Evolutionary conservation across 1,140 invertebrate species (phyloP).

Genomic region (Camponotus pennsylvanicus): DNA sequence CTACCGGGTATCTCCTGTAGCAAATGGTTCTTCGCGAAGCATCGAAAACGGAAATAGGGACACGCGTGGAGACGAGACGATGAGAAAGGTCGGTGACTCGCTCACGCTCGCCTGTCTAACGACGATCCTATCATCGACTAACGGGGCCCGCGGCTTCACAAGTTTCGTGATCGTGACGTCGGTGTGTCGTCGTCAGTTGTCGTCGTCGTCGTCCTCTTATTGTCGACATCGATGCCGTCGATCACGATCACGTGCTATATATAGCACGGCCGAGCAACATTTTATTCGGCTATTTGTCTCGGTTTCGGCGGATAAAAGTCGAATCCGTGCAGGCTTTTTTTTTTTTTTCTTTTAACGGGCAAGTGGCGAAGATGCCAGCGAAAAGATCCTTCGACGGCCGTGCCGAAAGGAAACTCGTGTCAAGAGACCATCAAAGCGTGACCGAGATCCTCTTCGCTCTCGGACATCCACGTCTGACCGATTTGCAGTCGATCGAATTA

Average conservation of each 20-base stretch:
- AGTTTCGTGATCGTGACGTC: slow-evolving; percentile 82
- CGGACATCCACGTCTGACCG: slow-evolving; percentile 37
- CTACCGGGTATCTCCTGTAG: slow-evolving; percentile 71
- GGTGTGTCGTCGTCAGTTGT: slow-evolving; percentile 73
- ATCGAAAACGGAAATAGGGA: slow-evolving; percentile 35
- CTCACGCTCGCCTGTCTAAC: slow-evolving; percentile 68
- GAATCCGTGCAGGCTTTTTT: slow-evolving; percentile 71
- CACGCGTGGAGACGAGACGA: slow-evolving; percentile 63
- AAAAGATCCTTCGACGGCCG: slow-evolving; percentile 39
- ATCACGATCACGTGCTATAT: slow-evolving; percentile 78
- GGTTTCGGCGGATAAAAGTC: slow-evolving; percentile 73
- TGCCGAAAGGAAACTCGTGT: slow-evolving; percentile 75
- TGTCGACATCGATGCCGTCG: slow-evolving; percentile 73
- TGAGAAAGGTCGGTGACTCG: slow-evolving; percentile 67
- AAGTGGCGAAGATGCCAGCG: neutral
- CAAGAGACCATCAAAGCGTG: slow-evolving; percentile 77
- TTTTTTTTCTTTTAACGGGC: slow-evolving; percentile 52
- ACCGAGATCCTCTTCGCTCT: slow-evolving; percentile 59
- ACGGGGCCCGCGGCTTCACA: slow-evolving; percentile 76
- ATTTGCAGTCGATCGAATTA: slow-evolving; percentile 56
- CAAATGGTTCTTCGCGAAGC: slow-evolving; percentile 73
- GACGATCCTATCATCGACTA: slow-evolving; percentile 83
- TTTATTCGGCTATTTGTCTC: slow-evolving; percentile 71
- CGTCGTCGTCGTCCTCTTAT: slow-evolving; percentile 55
- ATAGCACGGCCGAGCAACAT: slow-evolving; percentile 63